Percentiles rank a stretch among this genome's conserved stretches.
Conservation (phyloP, 2,113 vertebrate genomes). For the Nothoprocta pentlandii region DNA sequence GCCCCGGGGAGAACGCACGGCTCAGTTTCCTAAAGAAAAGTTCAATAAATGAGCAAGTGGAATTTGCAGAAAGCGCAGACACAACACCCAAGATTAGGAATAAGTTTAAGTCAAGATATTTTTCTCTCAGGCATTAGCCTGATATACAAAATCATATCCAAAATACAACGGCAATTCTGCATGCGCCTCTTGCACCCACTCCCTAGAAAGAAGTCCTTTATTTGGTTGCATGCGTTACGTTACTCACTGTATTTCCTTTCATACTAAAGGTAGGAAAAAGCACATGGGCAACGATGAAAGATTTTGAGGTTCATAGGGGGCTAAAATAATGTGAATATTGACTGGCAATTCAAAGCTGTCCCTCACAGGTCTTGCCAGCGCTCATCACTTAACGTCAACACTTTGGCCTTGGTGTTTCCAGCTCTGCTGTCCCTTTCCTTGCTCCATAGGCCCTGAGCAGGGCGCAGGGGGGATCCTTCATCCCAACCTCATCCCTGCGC, state of each 20-base stretch:
- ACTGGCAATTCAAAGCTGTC: neutral
- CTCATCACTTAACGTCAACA: neutral
- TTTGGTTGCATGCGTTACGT: neutral
- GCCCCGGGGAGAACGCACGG: neutral
- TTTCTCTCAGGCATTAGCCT: constrained; percentile 24
- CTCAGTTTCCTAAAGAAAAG: neutral
- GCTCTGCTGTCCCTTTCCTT: neutral
- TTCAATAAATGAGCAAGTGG: constrained; percentile 29
- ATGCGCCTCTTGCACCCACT: neutral
- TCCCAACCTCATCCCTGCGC: neutral
- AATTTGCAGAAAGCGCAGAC: constrained; percentile 6
- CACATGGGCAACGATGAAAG: neutral
- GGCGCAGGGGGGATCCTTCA: too few relatives aligned
- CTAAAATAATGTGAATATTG: neutral
- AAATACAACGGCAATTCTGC: neutral
- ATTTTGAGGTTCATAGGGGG: neutral
- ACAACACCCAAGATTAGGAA: neutral
- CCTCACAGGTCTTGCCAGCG: neutral
- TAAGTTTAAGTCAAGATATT: neutral
- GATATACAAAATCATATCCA: neutral
- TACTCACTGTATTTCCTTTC: neutral
- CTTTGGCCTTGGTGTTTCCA: neutral
- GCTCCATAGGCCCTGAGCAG: neutral
- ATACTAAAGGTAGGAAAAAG: neutral
- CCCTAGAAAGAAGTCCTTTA: neutral